A percentile compares a stretch with the other conserved stretches of the same genome.
Evolutionary conservation across 2,888 invertebrate species (phyloP).

Genomic region (Gasteruption jaculator): DNA sequence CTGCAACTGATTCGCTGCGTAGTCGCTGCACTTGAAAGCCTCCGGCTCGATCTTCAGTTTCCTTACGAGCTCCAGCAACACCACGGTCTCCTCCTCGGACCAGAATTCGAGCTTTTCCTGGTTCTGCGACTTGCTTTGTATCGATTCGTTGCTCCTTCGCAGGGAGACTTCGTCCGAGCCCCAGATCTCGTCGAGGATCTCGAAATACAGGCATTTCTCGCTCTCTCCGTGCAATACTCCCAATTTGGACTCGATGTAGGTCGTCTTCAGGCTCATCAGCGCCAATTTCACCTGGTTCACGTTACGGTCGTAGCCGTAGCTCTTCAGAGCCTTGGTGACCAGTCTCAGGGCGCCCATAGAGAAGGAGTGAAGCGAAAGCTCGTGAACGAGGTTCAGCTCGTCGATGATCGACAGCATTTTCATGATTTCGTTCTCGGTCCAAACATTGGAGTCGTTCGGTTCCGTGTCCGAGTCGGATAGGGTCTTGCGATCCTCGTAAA

Average conservation of each 20-base stretch:
- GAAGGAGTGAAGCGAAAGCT: slow-evolving; percentile 23
- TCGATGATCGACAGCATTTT: slow-evolving; percentile 26
- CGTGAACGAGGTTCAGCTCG: slow-evolving; percentile 23
- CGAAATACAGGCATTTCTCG: slow-evolving; percentile 22
- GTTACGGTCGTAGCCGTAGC: slow-evolving; percentile 22
- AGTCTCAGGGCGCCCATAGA: slow-evolving; percentile 24
- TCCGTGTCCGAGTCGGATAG: not conserved
- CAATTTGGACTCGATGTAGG: slow-evolving; percentile 26
- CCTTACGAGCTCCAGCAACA: slow-evolving; percentile 26
- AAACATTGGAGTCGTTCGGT: slow-evolving; percentile 15
- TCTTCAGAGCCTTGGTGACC: slow-evolving; percentile 24
- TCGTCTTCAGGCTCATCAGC: slow-evolving; percentile 24
- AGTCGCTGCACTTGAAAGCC: slow-evolving; percentile 21
- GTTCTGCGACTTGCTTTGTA: slow-evolving; percentile 17
- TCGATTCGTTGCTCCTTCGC: no score
- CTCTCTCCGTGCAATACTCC: slow-evolving; percentile 21
- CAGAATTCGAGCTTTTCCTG: slow-evolving; percentile 26
- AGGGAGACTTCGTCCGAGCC: slow-evolving; percentile 24
- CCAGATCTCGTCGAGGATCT: slow-evolving; percentile 27
- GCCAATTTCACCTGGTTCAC: slow-evolving; percentile 27
- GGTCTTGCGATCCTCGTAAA: slow-evolving; percentile 16
- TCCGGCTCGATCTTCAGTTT: slow-evolving; percentile 23
- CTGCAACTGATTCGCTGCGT: slow-evolving; percentile 20
- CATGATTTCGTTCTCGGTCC: slow-evolving; percentile 27
- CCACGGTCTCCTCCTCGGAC: slow-evolving; percentile 29